phyloP scores from a whole-genome alignment of 2,888 invertebrate genomes.

The Oligia strigilis region DNA sequence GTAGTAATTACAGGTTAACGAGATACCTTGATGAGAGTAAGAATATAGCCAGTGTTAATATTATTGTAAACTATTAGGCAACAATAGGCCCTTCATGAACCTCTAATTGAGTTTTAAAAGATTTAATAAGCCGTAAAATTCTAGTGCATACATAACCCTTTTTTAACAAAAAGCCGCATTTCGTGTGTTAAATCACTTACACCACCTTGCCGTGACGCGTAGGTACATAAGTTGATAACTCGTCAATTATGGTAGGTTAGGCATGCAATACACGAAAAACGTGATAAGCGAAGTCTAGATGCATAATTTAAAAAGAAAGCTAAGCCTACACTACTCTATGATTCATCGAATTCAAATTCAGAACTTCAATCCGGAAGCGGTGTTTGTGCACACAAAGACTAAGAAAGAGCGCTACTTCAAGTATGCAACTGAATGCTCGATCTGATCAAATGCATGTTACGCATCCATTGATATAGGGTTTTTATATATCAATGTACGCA shows the following conservation, averaged over 20 bases:
- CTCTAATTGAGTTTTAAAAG: constrained; percentile 21
- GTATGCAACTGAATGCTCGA: constrained; percentile 7
- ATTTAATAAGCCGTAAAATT: constrained; percentile 36
- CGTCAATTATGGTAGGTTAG: constrained; percentile 1
- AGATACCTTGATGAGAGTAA: constrained; percentile 67
- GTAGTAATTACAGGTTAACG: constrained; percentile 72
- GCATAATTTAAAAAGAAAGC: constrained; percentile 16
- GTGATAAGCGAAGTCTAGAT: neutral
- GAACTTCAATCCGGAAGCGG: constrained; percentile 15
- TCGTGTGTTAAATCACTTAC: constrained; percentile 36
- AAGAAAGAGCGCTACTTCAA: constrained; percentile 5
- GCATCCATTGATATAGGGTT: no score
- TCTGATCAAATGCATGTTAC: constrained; percentile 17
- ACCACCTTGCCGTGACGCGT: constrained; percentile 20
- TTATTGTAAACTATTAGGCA: constrained; percentile 58
- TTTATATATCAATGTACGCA: neutral
- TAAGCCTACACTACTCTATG: neutral
- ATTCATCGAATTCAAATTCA: constrained; percentile 32
- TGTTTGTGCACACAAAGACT: neutral
- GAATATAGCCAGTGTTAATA: constrained; percentile 68
- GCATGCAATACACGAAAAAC: constrained; percentile 11
- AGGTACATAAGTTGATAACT: constrained; percentile 26
- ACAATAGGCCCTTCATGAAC: constrained; percentile 32
- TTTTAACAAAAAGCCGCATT: constrained; percentile 30
- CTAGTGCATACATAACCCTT: constrained; percentile 6